A percentile compares a stretch with the other conserved stretches of the same genome.
Conservation (phyloP, 2,797 vertebrate species). For the Cyclopterus lumpus region DNA sequence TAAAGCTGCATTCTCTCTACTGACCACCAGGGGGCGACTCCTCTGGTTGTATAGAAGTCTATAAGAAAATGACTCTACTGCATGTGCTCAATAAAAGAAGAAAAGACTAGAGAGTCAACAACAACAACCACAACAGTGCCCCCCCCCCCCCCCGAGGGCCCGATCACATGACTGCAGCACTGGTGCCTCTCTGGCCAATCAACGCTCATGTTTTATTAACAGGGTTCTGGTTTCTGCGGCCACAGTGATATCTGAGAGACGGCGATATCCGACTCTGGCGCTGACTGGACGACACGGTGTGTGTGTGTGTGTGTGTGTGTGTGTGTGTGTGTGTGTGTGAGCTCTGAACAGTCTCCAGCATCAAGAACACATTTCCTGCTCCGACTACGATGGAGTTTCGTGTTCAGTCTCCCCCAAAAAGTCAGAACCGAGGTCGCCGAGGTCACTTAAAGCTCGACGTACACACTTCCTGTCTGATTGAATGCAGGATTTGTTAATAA, state of each 20-base stretch:
- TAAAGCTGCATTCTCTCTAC: too few relatives aligned
- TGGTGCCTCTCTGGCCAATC: conserved; percentile 60
- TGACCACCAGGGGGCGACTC: too few relatives aligned
- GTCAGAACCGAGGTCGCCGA: conserved; percentile 12
- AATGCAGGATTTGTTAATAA: too few relatives aligned
- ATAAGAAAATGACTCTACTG: too few relatives aligned
- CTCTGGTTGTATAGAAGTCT: too few relatives aligned
- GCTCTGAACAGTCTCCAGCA: background rate
- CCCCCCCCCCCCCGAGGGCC: too few relatives aligned
- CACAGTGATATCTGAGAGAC: conserved; percentile 74
- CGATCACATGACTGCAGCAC: conserved; percentile 44
- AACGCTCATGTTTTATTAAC: conserved; percentile 83
- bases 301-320: conserved; percentile 32
- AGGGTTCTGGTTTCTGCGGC: conserved; percentile 73
- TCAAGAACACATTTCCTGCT: background rate
- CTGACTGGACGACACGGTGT: conserved; percentile 70
- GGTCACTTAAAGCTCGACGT: too few relatives aligned
- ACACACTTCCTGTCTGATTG: too few relatives aligned
- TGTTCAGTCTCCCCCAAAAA: background rate
- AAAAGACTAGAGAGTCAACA: background rate
- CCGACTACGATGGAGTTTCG: background rate
- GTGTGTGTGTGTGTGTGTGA: conserved; percentile 20
- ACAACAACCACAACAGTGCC: background rate
- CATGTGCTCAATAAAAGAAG: conserved; percentile 27
- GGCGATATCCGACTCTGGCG: conserved; percentile 68